Evolutionary conservation across 1,140 invertebrate genomes (phyloP).

Genomic region (Sminthurides bifidus): DNA sequence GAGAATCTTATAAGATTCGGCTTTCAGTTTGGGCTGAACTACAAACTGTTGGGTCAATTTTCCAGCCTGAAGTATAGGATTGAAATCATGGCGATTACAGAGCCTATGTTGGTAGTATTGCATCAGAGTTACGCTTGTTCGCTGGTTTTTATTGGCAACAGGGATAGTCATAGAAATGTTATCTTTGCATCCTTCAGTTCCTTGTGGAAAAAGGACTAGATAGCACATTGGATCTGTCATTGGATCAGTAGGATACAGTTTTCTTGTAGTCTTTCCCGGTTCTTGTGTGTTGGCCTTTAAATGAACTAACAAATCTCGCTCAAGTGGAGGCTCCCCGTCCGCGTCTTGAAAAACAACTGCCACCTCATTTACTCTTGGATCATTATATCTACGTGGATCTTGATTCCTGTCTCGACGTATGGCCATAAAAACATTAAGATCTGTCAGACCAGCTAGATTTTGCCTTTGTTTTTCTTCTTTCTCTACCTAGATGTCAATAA

Average conservation of each 20-base stretch:
- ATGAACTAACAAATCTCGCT: background rate
- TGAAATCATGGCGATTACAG: slow-evolving; percentile 16
- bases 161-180: background rate
- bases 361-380: slow-evolving; percentile 32
- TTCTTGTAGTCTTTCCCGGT: background rate
- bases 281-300: background rate
- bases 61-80: slow-evolving; percentile 28
- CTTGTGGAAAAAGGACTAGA: slow-evolving; percentile 37
- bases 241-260: slow-evolving; percentile 1
- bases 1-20: slow-evolving; percentile 40
- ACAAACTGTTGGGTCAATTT: slow-evolving; percentile 37
- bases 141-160: background rate
- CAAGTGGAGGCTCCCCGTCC: slow-evolving; percentile 20
- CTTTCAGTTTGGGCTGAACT: no score
- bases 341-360: slow-evolving; percentile 31
- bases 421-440: background rate
- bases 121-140: slow-evolving; percentile 1
- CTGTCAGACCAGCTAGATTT: background rate
- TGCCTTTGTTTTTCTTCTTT: background rate
- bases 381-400: slow-evolving; percentile 31
- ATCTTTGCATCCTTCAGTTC: slow-evolving; percentile 35
- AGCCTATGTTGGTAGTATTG: slow-evolving; percentile 14
- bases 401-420: slow-evolving; percentile 1
- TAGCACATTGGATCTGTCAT: slow-evolving; percentile 34
- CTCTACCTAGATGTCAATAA: no score